phyloP scores from a whole-genome alignment of 2,113 vertebrate genomes.

The Cnemophilus loriae region DNA sequence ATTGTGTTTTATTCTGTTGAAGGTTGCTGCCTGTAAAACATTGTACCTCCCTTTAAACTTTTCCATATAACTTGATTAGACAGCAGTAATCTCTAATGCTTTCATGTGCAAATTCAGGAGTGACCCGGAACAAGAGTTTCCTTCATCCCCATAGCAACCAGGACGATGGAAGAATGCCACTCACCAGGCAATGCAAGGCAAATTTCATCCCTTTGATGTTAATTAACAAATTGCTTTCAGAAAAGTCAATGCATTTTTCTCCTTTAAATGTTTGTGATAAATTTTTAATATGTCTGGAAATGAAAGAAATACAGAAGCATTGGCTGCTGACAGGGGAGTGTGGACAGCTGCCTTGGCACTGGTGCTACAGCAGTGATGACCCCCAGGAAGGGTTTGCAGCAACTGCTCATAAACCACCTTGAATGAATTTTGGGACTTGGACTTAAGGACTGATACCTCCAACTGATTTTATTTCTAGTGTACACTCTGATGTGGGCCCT shows the following conservation, averaged over 20 bases:
- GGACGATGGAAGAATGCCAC: slow-evolving; percentile 80
- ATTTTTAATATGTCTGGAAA: slow-evolving; percentile 68
- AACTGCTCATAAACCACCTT: not conserved
- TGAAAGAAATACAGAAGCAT: slow-evolving; percentile 11
- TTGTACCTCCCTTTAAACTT: slow-evolving; percentile 77
- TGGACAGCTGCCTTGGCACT: not conserved
- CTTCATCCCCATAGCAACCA: slow-evolving; percentile 79
- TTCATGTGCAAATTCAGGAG: slow-evolving; percentile 81
- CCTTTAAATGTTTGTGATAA: slow-evolving; percentile 76
- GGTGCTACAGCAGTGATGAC: not conserved
- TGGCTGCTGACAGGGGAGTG: not conserved
- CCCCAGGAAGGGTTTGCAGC: not conserved
- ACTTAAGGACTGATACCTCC: not conserved
- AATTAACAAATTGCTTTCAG: slow-evolving; percentile 82
- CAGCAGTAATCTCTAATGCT: slow-evolving; percentile 79
- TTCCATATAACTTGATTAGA: slow-evolving; percentile 83
- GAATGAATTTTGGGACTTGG: not conserved
- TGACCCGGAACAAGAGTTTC: slow-evolving; percentile 80
- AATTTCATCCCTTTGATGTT: slow-evolving; percentile 82
- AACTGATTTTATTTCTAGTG: not conserved
- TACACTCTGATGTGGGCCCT: too few relatives aligned
- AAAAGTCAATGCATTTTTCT: slow-evolving; percentile 74
- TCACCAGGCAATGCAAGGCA: slow-evolving; percentile 79
- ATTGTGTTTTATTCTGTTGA: slow-evolving; percentile 71
- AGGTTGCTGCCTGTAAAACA: slow-evolving; percentile 70